These are phyloP conservation scores for Embidobia sp. DNA, from an alignment of 2,888 invertebrate species.

Conservation along the genomic window DNA sequence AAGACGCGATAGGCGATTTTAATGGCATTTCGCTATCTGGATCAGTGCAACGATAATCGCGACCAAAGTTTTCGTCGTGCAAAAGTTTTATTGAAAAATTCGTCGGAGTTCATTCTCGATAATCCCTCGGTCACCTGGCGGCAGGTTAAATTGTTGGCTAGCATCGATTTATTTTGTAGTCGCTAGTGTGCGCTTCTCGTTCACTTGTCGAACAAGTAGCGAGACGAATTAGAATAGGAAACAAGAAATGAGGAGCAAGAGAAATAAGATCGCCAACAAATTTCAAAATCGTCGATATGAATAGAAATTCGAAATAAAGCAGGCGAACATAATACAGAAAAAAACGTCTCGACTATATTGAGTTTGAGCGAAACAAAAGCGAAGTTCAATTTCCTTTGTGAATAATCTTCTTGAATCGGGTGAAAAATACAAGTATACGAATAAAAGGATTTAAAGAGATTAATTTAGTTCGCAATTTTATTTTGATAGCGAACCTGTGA, in stretches of 20 bases:
- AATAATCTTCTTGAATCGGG: no score
- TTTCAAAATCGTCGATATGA: no score
- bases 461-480: no score
- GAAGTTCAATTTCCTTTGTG: no score
- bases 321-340: no score
- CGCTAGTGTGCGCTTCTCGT: conserved; percentile 37
- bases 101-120: conserved; percentile 25
- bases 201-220: conserved; percentile 43
- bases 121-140: conserved; percentile 49
- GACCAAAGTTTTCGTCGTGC: conserved; percentile 14
- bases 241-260: conserved; percentile 13
- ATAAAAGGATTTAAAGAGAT: no score
- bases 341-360: no score
- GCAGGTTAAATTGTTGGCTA: conserved; percentile 53
- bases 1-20: conserved; percentile 11
- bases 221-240: conserved; percentile 8
- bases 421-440: no score
- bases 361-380: no score
- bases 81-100: conserved; percentile 53
- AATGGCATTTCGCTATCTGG: conserved; percentile 35
- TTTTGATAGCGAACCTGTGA: no score
- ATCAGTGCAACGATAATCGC: conserved; percentile 32
- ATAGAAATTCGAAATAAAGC: no score
- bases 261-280: no score
- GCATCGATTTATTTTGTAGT: conserved; percentile 59